Base-by-base conservation (phyloP, 2,888 invertebrate species). In the Dichetophora obliterata region DNA sequence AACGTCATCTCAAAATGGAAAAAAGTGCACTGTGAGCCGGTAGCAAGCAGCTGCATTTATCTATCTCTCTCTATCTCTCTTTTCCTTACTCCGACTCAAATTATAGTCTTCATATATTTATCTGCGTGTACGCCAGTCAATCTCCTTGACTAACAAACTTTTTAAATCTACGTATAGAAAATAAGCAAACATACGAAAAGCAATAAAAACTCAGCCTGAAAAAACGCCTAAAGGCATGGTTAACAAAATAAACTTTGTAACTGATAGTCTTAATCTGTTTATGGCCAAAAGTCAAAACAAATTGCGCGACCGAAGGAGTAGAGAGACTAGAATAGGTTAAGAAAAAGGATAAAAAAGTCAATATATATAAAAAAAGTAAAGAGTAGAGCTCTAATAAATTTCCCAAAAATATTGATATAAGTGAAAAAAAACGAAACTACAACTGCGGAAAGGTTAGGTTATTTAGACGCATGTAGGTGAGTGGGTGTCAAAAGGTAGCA, bases 191-290 rank as follows among this genome's bases (percentile, higher is more conserved):
- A 34, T 70, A 78, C 63, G 72, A 78, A 27, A 1, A 19, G 16
- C 14, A 24, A 22, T 27, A 59, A 59, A 52, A 75, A 75, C 27
- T 34, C 16, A 9, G 54, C 68, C 27, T 16, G 74, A 34, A 74
- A n/a, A n/a, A n/a, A 57, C 77, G 77, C 76, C 82, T 80, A 80
- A 80, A 81, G 78, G 77, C 73, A 78, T 75, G 78, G 68, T 27
- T n/a, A 79, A 78, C 80, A 82, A 82, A 80, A 31, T 65, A 34
- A 50, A 50, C 14, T 11, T 24, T 27, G 24, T 52, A 75, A 75
- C 66, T 66, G 57, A 75, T 75, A 75, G 11, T 59, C 19, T 14
- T 50, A 24, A 52, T n/a, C 71, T 37, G 22, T 24, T 57, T 31
- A 34, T 31, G n/a, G 63, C n/a, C 57, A 34, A 27, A 57, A 71